Evolutionary conservation across 2,888 invertebrate species (phyloP).

Genomic region (Clitarchus hookeri): DNA sequence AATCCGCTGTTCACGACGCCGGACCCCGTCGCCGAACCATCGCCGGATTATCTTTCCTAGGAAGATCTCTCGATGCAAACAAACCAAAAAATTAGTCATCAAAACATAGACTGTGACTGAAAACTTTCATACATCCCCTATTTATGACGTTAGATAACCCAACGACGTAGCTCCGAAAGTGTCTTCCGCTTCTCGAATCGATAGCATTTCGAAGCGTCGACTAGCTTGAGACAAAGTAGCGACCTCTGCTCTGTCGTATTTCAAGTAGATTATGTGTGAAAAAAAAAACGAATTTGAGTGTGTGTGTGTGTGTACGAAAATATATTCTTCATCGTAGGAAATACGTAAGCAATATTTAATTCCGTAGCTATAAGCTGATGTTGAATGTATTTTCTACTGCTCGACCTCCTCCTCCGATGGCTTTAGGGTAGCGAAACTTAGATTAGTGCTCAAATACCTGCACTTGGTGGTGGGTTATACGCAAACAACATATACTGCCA

Average conservation of each 20-base stretch:
- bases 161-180: not conserved
- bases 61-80: slow-evolving; percentile 16
- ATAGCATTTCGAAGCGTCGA: not conserved
- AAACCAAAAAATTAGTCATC: slow-evolving; percentile 28
- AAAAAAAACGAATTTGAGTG: too few species aligned
- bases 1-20: slow-evolving; percentile 88
- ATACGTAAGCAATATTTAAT: slow-evolving; percentile 7
- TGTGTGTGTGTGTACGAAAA: not conserved
- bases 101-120: slow-evolving; percentile 16
- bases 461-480: slow-evolving; percentile 14
- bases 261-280: slow-evolving; percentile 2
- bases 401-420: slow-evolving; percentile 23
- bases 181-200: slow-evolving; percentile 1
- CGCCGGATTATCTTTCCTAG: slow-evolving; percentile 71
- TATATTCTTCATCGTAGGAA: not conserved
- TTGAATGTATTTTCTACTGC: not conserved
- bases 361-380: slow-evolving; percentile 19
- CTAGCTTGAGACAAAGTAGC: not conserved
- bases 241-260: not conserved
- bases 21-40: slow-evolving; percentile 79
- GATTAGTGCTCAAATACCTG: not conserved
- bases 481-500: not conserved
- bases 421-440: not conserved
- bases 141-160: not conserved
- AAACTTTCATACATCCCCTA: not conserved